Evolutionary conservation across 2,888 invertebrate species (phyloP).

Genomic region (Scrobipalpa costella): DNA sequence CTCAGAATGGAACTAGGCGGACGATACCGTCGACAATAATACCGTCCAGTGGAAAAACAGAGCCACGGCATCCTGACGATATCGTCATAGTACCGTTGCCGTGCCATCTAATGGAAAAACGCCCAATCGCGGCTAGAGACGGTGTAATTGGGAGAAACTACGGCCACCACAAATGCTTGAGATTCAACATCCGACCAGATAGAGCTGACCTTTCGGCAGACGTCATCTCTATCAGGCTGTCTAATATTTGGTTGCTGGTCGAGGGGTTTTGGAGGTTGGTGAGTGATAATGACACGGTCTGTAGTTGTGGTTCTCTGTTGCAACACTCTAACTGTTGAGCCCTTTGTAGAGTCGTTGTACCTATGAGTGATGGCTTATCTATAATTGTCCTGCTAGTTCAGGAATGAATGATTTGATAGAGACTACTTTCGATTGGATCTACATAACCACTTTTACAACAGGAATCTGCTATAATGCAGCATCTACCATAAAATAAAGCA

Average conservation of each 20-base stretch:
- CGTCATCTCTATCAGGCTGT: constrained; percentile 35
- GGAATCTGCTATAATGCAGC: no score
- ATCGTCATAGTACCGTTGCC: no score
- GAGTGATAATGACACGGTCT: constrained; percentile 66
- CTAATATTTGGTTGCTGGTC: constrained; percentile 37
- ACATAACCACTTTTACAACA: not conserved
- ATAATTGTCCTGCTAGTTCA: constrained; percentile 47
- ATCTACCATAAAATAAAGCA: no score
- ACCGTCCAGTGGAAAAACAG: no score
- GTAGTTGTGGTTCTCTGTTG: constrained; percentile 53
- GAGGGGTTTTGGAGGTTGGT: constrained; percentile 50
- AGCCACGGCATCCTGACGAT: no score
- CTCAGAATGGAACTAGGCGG: no score
- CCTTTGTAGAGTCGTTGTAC: constrained; percentile 66
- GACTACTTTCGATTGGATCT: not conserved
- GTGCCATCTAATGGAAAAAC: no score
- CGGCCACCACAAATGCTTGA: constrained; percentile 73
- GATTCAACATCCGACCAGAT: constrained; percentile 62
- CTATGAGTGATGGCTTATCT: constrained; percentile 59
- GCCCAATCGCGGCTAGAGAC: constrained; percentile 76
- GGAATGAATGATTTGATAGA: constrained; percentile 19
- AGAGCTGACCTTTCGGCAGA: constrained; percentile 55
- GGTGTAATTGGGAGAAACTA: constrained; percentile 79
- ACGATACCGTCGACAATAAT: no score
- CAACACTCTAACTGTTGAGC: constrained; percentile 66